A percentile compares a stretch with the other conserved stretches of the same genome.
phyloP scores from a whole-genome alignment of 2,113 vertebrate genomes.

The Antennarius striatus region DNA sequence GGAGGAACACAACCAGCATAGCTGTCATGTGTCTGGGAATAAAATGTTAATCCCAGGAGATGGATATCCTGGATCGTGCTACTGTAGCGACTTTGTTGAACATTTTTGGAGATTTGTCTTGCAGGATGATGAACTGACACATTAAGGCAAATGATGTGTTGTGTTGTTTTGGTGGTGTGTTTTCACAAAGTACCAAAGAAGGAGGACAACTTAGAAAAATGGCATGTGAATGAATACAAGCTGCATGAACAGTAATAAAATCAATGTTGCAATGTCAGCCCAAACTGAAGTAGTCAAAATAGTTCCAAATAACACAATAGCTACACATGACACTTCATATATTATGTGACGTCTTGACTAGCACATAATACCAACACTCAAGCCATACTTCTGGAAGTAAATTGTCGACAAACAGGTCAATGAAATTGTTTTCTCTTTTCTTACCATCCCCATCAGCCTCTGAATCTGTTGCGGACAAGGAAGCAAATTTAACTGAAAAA shows the following conservation, averaged over 20 bases:
- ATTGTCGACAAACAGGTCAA: neutral
- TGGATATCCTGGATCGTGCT: neutral
- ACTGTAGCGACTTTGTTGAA: neutral
- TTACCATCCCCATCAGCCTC: constrained; percentile 68
- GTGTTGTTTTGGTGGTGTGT: no score
- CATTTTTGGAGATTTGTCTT: neutral
- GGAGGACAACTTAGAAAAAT: no score
- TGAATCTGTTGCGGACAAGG: constrained; percentile 68
- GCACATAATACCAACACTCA: constrained; percentile 54
- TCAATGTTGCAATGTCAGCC: constrained; percentile 37
- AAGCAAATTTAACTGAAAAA: constrained; percentile 65
- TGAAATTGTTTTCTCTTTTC: constrained; percentile 33
- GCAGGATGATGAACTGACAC: neutral
- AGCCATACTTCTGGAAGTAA: constrained; percentile 18
- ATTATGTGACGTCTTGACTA: constrained; percentile 50
- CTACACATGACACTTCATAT: constrained; percentile 18
- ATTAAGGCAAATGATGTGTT: no score
- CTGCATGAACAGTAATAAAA: no score
- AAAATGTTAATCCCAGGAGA: neutral
- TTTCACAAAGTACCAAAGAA: no score
- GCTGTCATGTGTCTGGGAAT: constrained; percentile 10
- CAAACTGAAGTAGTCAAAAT: constrained; percentile 42
- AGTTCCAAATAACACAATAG: constrained; percentile 35
- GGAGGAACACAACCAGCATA: constrained; percentile 19
- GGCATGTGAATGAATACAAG: no score